Evolutionary conservation across 2,888 invertebrate genomes (phyloP), one percentile per base, ranked within the genome.

Genomic region (Xestobium rufovillosum): DNA sequence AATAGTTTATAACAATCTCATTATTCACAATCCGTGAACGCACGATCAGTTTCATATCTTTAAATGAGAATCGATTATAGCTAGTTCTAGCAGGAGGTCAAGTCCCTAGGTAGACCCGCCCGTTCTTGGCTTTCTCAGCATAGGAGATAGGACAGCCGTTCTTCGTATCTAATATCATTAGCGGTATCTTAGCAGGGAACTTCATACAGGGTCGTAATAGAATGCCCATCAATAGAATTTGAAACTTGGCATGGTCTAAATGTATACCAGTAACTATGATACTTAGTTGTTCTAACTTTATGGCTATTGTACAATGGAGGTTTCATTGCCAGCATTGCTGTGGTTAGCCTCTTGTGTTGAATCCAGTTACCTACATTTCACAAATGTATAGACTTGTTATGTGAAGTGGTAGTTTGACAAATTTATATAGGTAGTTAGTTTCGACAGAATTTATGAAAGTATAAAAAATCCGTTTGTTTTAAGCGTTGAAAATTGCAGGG

Each of bases 41-140:
- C 52, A 55, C 51, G 53, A 54, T 55, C 47, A 49, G 47, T 55
- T 55, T 50, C 50, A 48, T 53, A 52, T 53, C 49, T 51, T 45
- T 53, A 56, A 55, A 54, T 55, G 48, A 54, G 52, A 56, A 56
- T 57, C 57, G 55, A 57, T 55, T 56, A 53, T 51, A 45, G 50
- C 43, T 44, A 39, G 38, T 45, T 42, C 45, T 46, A 45, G 49
- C 51, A 42, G 53, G 50, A 52, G 52, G 50, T 51, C 53, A 50
- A 45, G 43, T n/a, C n/a, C n/a, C n/a, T n/a, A n/a, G 23, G n/a
- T 44, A 40, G 49, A 41, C 44, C 48, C 47, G 47, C 49, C 49
- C 44, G 47, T 45, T 45, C 42, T 44, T 42, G 44, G 47, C 49
- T 51, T 50, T 52, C 52, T 48, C 47, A 42, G n/a, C n/a, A n/a